Conservation (phyloP, 2,888 invertebrate genomes). For the Andricus curvator region DNA sequence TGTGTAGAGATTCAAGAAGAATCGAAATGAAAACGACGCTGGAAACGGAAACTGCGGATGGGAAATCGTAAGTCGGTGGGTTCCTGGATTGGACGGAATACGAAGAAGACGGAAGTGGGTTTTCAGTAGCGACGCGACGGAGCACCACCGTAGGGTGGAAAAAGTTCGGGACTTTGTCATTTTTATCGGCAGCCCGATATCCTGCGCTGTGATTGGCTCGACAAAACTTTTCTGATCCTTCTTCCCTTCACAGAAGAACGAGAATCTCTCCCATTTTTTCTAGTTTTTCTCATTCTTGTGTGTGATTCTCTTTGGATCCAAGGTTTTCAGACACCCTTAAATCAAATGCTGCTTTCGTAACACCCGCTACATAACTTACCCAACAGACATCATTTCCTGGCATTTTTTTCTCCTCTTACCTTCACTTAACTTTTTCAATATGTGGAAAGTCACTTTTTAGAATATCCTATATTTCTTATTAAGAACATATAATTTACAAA, state of each 20-base stretch:
- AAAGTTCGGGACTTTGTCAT: conserved; percentile 74
- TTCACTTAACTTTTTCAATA: background rate
- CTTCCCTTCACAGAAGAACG: conserved; percentile 58
- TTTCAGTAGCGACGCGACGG: conserved; percentile 50
- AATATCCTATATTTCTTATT: no score
- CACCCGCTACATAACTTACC: conserved; percentile 53
- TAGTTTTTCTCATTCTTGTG: conserved; percentile 46
- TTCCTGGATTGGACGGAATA: conserved; percentile 44
- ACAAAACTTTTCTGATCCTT: conserved; percentile 75
- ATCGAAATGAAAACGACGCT: conserved; percentile 38
- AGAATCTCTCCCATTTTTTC: conserved; percentile 44
- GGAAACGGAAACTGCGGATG: conserved; percentile 29
- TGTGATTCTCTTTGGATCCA: conserved; percentile 4
- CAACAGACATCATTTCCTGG: background rate
- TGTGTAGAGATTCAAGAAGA: conserved; percentile 34
- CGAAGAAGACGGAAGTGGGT: conserved; percentile 55
- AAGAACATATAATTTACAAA: no score
- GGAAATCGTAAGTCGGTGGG: conserved; percentile 33
- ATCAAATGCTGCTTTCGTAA: conserved; percentile 56
- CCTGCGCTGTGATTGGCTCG: conserved; percentile 69
- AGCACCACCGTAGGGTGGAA: conserved; percentile 48
- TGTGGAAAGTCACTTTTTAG: background rate
- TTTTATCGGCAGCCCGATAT: conserved; percentile 75
- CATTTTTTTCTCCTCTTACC: background rate
- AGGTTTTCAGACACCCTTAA: conserved; percentile 53